phyloP scores from a whole-genome alignment of 1,140 invertebrate genomes.

The Trachymyrmex septentrionalis region DNA sequence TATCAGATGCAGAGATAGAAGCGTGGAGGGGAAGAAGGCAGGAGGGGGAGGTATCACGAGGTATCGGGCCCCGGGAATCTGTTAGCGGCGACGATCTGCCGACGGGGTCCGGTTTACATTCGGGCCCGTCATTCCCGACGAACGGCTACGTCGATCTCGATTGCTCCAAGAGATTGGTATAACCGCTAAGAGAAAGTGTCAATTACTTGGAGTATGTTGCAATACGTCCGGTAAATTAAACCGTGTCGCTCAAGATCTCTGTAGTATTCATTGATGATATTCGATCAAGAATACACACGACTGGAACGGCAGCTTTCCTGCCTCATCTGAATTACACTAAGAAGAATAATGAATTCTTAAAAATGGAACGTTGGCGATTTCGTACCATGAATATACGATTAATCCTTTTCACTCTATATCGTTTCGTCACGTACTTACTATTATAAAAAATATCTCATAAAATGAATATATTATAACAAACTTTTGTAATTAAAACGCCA shows the following conservation, averaged over 20 bases:
- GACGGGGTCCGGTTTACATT: constrained; percentile 56
- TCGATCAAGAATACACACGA: background rate
- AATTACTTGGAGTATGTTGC: constrained; percentile 58
- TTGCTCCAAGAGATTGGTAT: constrained; percentile 40
- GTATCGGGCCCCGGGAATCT: constrained; percentile 76
- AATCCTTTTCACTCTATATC: too few relatives aligned
- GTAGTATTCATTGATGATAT: constrained; percentile 11
- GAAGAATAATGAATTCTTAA: background rate
- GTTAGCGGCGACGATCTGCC: constrained; percentile 72
- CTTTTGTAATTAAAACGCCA: too few relatives aligned
- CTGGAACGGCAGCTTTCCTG: background rate
- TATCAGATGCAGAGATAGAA: constrained; percentile 86
- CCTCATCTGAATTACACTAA: background rate
- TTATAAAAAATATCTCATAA: too few relatives aligned
- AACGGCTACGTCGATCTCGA: constrained; percentile 49
- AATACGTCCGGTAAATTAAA: constrained; percentile 63
- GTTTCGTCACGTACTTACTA: too few relatives aligned
- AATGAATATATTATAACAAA: too few relatives aligned
- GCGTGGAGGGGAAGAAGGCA: constrained; percentile 35
- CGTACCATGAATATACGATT: background rate
- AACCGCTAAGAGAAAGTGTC: constrained; percentile 68
- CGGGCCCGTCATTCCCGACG: constrained; percentile 56
- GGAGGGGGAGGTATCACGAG: constrained; percentile 49
- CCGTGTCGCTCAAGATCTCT: background rate
- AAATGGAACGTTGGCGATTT: background rate